These are phyloP conservation scores for Penaeus monodon DNA, from an alignment of 2,888 invertebrate genomes.

Conservation along the genomic window DNA sequence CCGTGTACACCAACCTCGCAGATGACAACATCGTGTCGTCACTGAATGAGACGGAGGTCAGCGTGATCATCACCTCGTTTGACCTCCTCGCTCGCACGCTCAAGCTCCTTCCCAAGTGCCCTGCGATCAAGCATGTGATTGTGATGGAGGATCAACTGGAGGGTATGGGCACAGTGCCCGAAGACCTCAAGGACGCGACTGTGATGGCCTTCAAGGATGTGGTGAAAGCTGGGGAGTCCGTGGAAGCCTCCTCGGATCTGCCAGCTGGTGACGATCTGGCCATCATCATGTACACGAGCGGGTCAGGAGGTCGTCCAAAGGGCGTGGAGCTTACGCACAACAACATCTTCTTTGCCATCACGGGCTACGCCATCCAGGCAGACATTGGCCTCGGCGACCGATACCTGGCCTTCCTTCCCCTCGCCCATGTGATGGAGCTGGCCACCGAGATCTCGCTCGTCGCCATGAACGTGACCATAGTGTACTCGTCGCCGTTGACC, in stretches of 20 bases:
- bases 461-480: conserved; percentile 84
- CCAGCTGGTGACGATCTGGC: conserved; percentile 80
- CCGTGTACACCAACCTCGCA: conserved; percentile 96
- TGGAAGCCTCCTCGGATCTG: conserved; percentile 1
- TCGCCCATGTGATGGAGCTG: conserved; percentile 74
- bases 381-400: conserved; percentile 68
- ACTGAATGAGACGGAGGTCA: conserved; percentile 92
- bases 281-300: conserved; percentile 88
- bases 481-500: conserved; percentile 95
- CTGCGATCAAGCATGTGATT: conserved; percentile 81
- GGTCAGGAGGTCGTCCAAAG: conserved; percentile 65
- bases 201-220: conserved; percentile 83
- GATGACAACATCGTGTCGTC: conserved; percentile 97
- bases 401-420: conserved; percentile 74
- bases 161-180: conserved; percentile 74
- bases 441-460: conserved; percentile 68
- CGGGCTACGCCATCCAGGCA: conserved; percentile 57
- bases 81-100: conserved; percentile 92
- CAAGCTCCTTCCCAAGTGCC: conserved; percentile 80
- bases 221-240: conserved; percentile 73
- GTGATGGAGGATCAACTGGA: conserved; percentile 91
- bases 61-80: conserved; percentile 91
- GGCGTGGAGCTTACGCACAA: conserved; percentile 64
- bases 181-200: conserved; percentile 80
- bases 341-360: conserved; percentile 60